These are phyloP conservation scores for Eleutherodactylus coqui DNA, from an alignment of 2,797 vertebrate species.

Conservation along the genomic window DNA sequence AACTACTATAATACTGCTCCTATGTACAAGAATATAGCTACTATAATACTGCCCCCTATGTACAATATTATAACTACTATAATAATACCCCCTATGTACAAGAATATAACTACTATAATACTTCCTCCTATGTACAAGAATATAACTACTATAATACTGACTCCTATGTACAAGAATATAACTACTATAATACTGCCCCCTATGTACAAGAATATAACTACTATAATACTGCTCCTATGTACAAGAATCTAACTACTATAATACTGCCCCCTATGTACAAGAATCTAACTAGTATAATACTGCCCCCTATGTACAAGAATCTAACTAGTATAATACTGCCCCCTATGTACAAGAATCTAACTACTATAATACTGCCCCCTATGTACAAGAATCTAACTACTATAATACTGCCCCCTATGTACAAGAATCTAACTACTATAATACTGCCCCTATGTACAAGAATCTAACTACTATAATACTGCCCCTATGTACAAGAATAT, in stretches of 20 bases:
- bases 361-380: slow-evolving; percentile 9
- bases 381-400: neutral
- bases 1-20: slow-evolving; percentile 8
- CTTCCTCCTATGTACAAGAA: neutral
- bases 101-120: slow-evolving; percentile 9
- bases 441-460: slow-evolving; percentile 1
- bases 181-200: slow-evolving; percentile 5
- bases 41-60: neutral
- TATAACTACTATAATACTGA: slow-evolving; percentile 12
- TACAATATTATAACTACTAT: neutral
- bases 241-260: no score
- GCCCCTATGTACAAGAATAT: neutral
- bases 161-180: slow-evolving; percentile 1
- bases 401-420: slow-evolving; percentile 11
- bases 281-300: slow-evolving; percentile 17
- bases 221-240: neutral
- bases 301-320: slow-evolving; percentile 4
- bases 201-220: slow-evolving; percentile 4
- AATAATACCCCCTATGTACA: slow-evolving; percentile 5
- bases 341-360: slow-evolving; percentile 9
- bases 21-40: slow-evolving; percentile 2
- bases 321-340: slow-evolving; percentile 2
- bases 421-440: slow-evolving; percentile 5
- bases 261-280: neutral
- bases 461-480: slow-evolving; percentile 9